phyloP scores from a whole-genome alignment of 92 coral and sea anemone genomes.

The Parazoanthus atlanticus region DNA sequence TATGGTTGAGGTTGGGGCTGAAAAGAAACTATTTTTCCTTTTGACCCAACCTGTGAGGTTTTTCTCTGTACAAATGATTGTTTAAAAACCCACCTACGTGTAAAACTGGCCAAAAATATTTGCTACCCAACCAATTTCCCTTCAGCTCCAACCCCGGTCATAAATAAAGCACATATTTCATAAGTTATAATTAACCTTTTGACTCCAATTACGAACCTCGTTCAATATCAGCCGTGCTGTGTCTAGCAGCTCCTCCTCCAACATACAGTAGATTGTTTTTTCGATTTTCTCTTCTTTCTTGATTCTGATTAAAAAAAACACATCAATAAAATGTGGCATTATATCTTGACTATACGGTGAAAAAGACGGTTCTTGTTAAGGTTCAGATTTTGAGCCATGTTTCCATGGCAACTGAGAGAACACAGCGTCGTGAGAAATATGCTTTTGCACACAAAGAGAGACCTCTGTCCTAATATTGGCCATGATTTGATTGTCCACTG shows the following conservation, averaged over 20 bases:
- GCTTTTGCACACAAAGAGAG: too few species aligned
- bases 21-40: too few species aligned
- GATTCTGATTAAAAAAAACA: not conserved
- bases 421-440: not conserved
- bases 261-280: constrained; percentile 9
- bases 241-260: constrained; percentile 6
- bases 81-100: too few species aligned
- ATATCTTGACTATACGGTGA: too few species aligned
- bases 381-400: too few species aligned
- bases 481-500: not conserved
- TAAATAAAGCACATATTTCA: not conserved
- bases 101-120: too few species aligned
- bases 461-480: not conserved
- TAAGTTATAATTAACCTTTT: not conserved
- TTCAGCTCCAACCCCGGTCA: too few species aligned
- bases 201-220: not conserved
- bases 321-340: not conserved
- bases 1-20: too few species aligned
- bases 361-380: too few species aligned
- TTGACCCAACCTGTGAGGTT: too few species aligned
- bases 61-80: too few species aligned
- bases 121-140: too few species aligned
- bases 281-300: not conserved
- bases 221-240: not conserved
- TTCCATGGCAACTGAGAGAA: not conserved